Evolutionary conservation across 2,888 invertebrate genomes (phyloP).

Genomic region (Scelioninae gen. 2): DNA sequence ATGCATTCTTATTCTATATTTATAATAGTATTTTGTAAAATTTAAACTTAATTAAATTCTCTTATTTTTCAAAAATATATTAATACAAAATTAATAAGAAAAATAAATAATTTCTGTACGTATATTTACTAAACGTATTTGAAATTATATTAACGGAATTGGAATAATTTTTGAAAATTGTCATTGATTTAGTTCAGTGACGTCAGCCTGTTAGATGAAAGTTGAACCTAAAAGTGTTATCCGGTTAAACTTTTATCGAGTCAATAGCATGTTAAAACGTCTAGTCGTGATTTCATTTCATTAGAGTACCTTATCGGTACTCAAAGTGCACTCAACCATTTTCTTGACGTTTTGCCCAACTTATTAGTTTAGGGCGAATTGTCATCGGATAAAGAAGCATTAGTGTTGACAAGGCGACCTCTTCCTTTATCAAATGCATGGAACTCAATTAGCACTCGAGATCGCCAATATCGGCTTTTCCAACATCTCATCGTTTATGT

Average conservation of each 20-base stretch:
- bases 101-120: too few species aligned
- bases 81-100: too few species aligned
- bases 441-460: slow-evolving; percentile 40
- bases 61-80: too few species aligned
- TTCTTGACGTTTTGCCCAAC: slow-evolving; percentile 29
- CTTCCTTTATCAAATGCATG: slow-evolving; percentile 33
- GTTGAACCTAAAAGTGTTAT: slow-evolving; percentile 18
- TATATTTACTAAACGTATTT: too few species aligned
- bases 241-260: slow-evolving; percentile 20
- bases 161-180: too few species aligned
- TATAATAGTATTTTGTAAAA: too few species aligned
- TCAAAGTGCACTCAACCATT: slow-evolving; percentile 33
- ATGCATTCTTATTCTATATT: too few species aligned
- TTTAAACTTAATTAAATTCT: too few species aligned
- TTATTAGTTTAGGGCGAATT: slow-evolving; percentile 48
- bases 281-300: slow-evolving; percentile 29
- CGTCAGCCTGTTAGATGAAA: too few species aligned
- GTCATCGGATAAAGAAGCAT: slow-evolving; percentile 33
- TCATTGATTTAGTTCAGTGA: too few species aligned
- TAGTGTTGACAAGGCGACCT: slow-evolving; percentile 43
- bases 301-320: slow-evolving; percentile 22
- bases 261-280: slow-evolving; percentile 28
- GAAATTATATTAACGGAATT: too few species aligned
- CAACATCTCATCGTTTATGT: background rate
- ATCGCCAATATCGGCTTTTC: slow-evolving; percentile 37